Evolutionary conservation across 2,797 vertebrate genomes (phyloP).

Genomic region (Rhinoraja longicauda): DNA sequence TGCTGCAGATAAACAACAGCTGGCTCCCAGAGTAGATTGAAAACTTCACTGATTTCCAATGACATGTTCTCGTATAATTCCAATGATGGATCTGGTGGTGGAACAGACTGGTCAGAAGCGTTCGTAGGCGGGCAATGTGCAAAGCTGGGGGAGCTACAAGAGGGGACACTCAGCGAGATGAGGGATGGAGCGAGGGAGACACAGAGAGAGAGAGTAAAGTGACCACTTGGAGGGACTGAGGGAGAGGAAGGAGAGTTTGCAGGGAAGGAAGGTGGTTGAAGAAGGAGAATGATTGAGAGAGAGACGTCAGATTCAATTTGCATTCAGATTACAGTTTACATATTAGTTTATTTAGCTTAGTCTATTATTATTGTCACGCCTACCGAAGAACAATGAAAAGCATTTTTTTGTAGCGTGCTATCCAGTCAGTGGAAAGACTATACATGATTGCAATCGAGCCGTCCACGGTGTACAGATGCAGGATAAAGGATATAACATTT

Average conservation of each 20-base stretch:
- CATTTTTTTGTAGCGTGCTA: too few relatives aligned
- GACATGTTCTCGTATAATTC: neutral
- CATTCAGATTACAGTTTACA: too few relatives aligned
- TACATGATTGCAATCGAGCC: too few relatives aligned
- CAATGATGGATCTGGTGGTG: too few relatives aligned
- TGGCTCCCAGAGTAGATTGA: neutral
- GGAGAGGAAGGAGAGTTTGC: neutral
- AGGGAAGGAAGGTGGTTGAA: neutral
- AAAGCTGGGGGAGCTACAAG: neutral
- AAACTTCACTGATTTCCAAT: neutral
- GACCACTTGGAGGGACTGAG: neutral
- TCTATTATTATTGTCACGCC: too few relatives aligned
- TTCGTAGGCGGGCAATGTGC: neutral
- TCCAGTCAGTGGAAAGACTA: too few relatives aligned
- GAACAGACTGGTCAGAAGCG: neutral
- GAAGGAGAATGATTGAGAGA: too few relatives aligned
- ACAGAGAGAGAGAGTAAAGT: neutral
- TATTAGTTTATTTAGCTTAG: too few relatives aligned
- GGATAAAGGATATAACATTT: too few relatives aligned
- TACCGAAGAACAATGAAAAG: too few relatives aligned
- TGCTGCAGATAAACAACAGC: neutral
- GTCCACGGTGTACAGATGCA: too few relatives aligned
- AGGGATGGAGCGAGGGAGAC: neutral
- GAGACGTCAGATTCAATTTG: neutral
- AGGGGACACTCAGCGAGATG: neutral